Evolutionary conservation across 2,888 invertebrate species (phyloP).

Genomic region (Amphipyra tragopoginis): DNA sequence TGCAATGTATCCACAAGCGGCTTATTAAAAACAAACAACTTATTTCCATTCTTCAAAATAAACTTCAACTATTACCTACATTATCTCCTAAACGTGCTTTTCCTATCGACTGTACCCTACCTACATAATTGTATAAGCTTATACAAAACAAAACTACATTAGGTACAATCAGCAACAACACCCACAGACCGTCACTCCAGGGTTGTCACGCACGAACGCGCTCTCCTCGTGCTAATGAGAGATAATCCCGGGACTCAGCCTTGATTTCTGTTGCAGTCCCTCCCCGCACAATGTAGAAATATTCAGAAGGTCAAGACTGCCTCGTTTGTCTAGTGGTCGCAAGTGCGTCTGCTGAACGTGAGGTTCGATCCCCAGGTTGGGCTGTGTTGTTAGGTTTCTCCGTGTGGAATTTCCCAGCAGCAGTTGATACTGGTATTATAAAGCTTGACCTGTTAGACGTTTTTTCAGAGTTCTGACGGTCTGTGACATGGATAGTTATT

Average conservation of each 20-base stretch:
- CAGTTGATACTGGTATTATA: too few species aligned
- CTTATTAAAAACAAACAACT: too few species aligned
- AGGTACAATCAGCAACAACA: constrained; percentile 33
- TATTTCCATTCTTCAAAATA: too few species aligned
- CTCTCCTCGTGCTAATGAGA: constrained; percentile 79
- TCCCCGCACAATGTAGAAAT: neutral
- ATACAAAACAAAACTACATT: constrained; percentile 37
- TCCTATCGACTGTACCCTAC: neutral
- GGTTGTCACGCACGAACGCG: constrained; percentile 72
- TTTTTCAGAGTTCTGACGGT: too few species aligned
- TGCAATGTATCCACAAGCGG: too few species aligned
- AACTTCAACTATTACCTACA: neutral
- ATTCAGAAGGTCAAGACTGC: constrained; percentile 28
- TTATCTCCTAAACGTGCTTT: neutral
- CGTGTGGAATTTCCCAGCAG: too few species aligned
- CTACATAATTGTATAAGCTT: neutral
- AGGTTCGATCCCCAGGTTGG: too few species aligned
- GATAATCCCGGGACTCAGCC: constrained; percentile 77
- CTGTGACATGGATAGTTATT: too few species aligned
- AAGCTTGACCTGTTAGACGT: too few species aligned
- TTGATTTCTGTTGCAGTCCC: constrained; percentile 51
- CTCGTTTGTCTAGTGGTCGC: too few species aligned
- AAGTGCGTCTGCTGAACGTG: too few species aligned
- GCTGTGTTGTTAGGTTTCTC: too few species aligned
- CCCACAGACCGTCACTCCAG: constrained; percentile 34